Evolutionary conservation across 2,113 vertebrate genomes (phyloP), one percentile per base, ranked within the genome.

Genomic region (Ptychochromis oligacanthus): DNA sequence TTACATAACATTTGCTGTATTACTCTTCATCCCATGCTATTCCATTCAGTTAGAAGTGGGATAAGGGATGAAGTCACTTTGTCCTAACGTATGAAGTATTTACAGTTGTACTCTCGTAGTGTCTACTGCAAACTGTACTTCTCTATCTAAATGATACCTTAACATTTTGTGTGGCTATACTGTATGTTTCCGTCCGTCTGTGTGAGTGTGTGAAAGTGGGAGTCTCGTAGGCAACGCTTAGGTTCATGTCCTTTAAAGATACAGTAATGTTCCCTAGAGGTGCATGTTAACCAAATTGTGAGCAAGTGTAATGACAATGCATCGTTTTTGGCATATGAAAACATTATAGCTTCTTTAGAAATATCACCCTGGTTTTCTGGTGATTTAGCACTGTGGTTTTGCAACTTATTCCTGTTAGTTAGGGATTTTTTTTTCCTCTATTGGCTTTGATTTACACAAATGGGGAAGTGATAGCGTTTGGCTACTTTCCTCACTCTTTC

Each of bases 261-360:
- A 59, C 86, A 85, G 88, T 88, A 57, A 90, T 78, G 80, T 91
- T 92, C 92, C 72, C 82, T 79, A 88, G 90, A 93, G 90, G 88
- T 93, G 91, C 94, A 93, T 92, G 91, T 88, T 87, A 89, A 90
- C 83, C 89, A 84, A 90, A 86, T 85, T 85, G 91, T 90, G 89
- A 85, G 89, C 83, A 77, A 81, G 84, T 89, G 67, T 88, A 83
- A 80, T 87, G 85, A 84, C 75, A 64, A 75, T 52, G 75, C 81
- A 75, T 88, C 76, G 78, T 77, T 87, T 80, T 83, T 80, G 82
- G 75, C 75, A 34, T 87, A 62, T 46, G 55, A 87, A 91, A 81
- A 84, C 81, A 80, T 88, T 77, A 79, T 67, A 75, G 82, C 78
- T 89, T 90, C 87, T 85, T 82, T 88, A 77, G 91, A 85, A 81